These are phyloP conservation scores for Stigmatopora nigra DNA, from an alignment of 2,113 vertebrate species.

Conservation along the genomic window DNA sequence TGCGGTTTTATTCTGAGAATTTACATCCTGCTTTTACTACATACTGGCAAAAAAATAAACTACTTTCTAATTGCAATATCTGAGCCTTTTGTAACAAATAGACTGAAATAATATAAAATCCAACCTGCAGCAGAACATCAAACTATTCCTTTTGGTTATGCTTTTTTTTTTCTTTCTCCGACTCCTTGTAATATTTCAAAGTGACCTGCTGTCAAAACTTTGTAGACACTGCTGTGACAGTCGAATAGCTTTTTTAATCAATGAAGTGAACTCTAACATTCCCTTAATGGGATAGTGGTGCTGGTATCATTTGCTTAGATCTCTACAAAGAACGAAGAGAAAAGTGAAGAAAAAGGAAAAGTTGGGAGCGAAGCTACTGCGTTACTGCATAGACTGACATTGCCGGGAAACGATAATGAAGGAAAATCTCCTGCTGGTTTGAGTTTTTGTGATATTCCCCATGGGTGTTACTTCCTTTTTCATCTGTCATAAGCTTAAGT, in stretches of 20 bases:
- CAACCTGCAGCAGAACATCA: background rate
- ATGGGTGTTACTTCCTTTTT: conserved; percentile 32
- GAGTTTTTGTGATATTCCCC: conserved; percentile 41
- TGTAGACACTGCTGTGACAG: conserved; percentile 1
- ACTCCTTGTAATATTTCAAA: conserved; percentile 2
- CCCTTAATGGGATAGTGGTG: conserved; percentile 7
- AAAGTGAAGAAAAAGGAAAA: conserved; percentile 2
- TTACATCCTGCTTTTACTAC: background rate
- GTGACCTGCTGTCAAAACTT: background rate
- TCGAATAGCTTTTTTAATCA: conserved; percentile 8
- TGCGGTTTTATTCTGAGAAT: background rate
- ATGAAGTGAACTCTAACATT: background rate
- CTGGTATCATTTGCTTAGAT: conserved; percentile 50
- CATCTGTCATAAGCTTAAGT: conserved; percentile 28
- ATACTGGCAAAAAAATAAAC: background rate
- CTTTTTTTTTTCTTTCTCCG: background rate
- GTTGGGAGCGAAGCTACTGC: conserved; percentile 14
- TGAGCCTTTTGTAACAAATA: background rate
- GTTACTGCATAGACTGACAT: conserved; percentile 16
- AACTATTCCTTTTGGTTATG: background rate
- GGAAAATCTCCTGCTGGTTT: conserved; percentile 49
- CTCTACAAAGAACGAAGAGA: conserved; percentile 24
- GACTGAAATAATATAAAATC: background rate
- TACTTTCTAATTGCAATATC: background rate
- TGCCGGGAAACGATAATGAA: conserved; percentile 44